Evolutionary conservation across 1,140 invertebrate genomes (phyloP), one percentile per base, ranked within the genome.

Genomic region (Diorhabda sublineata): DNA sequence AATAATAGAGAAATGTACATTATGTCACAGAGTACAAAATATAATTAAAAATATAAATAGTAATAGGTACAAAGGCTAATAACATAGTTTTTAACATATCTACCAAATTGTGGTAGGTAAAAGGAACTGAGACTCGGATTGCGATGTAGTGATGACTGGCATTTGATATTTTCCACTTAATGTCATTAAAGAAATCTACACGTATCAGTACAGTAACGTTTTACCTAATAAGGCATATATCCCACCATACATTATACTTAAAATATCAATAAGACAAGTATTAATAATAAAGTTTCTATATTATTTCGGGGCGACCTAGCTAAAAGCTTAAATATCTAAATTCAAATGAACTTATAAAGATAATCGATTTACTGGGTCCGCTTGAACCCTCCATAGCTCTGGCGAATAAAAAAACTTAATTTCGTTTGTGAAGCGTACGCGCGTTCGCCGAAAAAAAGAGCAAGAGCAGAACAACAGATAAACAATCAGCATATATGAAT

Each of bases 41-140:
- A 75, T 73, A 78, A 78, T 73, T 74, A 74, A 76, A 75, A 77
- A 75, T 79, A 79, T 78, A 78, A 77, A 79, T 77, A 77, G 71
- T 70, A 73, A 69, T 74, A 73, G 71, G 68, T 75, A 77, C 72
- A 73, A 45, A 45, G 56, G 64, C 64, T 71, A 73, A 68, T 73
- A 73, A 71, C 61, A 61, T 74, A 69, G 72, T 75, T 69, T 70
- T 59, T 60, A 67, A 69, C 60, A 60, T 77, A 63, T 71, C 72
- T 76, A 71, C 70, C 69, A 72, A 67, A 59, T 59, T 57, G 59
- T 64, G 69, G 59, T 71, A 73, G 69, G 71, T 68, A 69, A 75
- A 72, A 77, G 77, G 76, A 78, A 77, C 76, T 75, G 63, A 75
- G 64, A 73, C 61, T 60, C 58, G 5, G 58, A 11, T 3, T 60